Evolutionary conservation across 2,888 invertebrate genomes (phyloP), one percentile per base, ranked within the genome.

Genomic region (Macrophya annulata): DNA sequence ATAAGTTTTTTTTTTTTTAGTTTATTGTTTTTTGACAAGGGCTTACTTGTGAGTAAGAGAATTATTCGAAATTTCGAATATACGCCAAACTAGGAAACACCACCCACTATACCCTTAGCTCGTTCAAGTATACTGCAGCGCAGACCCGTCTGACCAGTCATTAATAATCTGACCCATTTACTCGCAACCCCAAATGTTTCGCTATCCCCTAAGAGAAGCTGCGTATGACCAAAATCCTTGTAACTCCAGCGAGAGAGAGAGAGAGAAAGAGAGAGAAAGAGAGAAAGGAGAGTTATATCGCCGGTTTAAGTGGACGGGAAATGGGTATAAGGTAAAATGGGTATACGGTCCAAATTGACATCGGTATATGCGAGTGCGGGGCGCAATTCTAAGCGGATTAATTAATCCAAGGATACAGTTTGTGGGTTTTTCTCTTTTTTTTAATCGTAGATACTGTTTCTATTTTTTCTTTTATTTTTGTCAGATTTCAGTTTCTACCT

Each of bases 141-240:
- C 90, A 89, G 90, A 89, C 89, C 90, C 91, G 90, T 91, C 92
- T 92, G 92, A 93, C 92, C 92, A 91, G 92, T 92, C 93, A 93
- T 93, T 93, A 93, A 93, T 93, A 93, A 93, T 92, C 91, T 90
- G 90, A 89, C 91, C 92, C 92, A 93, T 93, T 93, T 62, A 31
- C 81, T 81, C 43, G 59, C 40, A 59, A 51, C 81, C 81, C 81
- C 81, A 81, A 81, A 81, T 43, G 59, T 43, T 48, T 43, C 81
- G 40, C 43, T 51, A 62, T 43, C 62, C 62, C 15, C 31, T 4
- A 51, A 25, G 81, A 17, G 40, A 40, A 40, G 40, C 62, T 12
- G 81, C 43, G 81, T 59, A 81, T 81, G 59, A 59, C 59, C 59
- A 15, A 81, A 37, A 62, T 81, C 51, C 79, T 81, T 59, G 79